Evolutionary conservation across 2,113 vertebrate species (phyloP), one percentile per base, ranked within the genome.

Genomic region (Cephalopholis sonnerati): DNA sequence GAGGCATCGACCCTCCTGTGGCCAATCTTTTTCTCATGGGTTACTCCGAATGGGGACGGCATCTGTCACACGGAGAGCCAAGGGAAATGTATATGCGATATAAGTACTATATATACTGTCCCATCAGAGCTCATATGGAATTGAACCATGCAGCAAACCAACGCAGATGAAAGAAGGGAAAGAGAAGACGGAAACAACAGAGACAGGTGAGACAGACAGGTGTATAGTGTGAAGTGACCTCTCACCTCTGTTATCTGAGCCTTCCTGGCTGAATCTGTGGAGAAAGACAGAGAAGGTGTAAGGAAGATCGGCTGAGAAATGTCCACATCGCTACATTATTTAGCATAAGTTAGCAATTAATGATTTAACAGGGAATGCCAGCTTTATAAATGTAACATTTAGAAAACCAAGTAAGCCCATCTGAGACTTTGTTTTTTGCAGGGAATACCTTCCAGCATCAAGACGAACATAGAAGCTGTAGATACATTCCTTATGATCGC

Each of bases 1-100:
- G 98, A 99, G 1, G 98, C 97, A n/a, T 99, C 98, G 1, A 99
- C 96, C 0, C 98, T 94, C 74, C 98, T 95, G 90, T 99, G 98
- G 15, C 98, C 98, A 8, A 99, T 96, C 91, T 97, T 99, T 93
- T 96, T 98, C 76, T 98, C 97, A 2, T 96, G 96, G 57, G 81
- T 84, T 61, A 96, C 91, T 86, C 96, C 96, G 0, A 96, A 96
- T 27, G 95, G 93, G 0, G 94, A 95, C 0, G 96, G 96, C 81
- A 96, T 96, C 97, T 99, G 91, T 78, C 15, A 58, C 20, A 41
- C 46, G 53, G 20, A 68, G 18, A 62, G 54, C 48, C 48, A 41
- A 12, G 1, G 25, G 13, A 55, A 18, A 27, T 24, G 16, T 27
- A 20, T 10, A n/a, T 4, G 36, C 72, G 25, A 44, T 1, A 39